Percentiles rank a stretch among this genome's conserved stretches.
These are phyloP conservation scores for Tuberolachnus salignus DNA, from an alignment of 2,888 invertebrate species.

Conservation along the genomic window DNA sequence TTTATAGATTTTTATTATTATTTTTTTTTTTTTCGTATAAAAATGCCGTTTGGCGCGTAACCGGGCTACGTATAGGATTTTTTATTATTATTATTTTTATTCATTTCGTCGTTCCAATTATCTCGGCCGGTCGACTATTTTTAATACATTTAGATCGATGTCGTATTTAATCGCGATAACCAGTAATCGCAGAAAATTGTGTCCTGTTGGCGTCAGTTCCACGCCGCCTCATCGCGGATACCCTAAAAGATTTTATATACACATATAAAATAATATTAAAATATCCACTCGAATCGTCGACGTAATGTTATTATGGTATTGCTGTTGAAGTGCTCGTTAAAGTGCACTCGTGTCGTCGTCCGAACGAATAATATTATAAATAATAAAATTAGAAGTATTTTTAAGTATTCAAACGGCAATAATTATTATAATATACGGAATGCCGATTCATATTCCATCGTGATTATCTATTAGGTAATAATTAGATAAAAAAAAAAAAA, in stretches of 20 bases:
- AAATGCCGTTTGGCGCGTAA: background rate
- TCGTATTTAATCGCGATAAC: background rate
- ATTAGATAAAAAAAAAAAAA: no score
- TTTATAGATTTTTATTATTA: no score
- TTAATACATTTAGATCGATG: no score
- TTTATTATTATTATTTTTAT: background rate
- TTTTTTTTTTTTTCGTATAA: background rate
- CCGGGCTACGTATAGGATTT: no score
- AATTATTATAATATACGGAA: no score
- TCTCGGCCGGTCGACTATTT: background rate
- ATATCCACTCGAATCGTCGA: background rate
- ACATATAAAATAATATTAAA: background rate
- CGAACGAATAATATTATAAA: no score
- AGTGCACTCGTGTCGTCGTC: no score
- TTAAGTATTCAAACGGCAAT: no score
- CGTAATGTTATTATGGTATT: background rate
- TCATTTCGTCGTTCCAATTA: background rate
- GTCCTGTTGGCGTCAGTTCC: slow-evolving; percentile 4
- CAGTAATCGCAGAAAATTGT: slow-evolving; percentile 2
- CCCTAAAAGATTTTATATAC: background rate
- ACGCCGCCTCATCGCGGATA: background rate
- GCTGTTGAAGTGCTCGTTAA: no score
- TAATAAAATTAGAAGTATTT: no score
- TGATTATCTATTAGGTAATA: no score
- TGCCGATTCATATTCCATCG: no score